These are phyloP conservation scores for Campoplex nolae DNA, from an alignment of 2,888 invertebrate species.

Conservation along the genomic window DNA sequence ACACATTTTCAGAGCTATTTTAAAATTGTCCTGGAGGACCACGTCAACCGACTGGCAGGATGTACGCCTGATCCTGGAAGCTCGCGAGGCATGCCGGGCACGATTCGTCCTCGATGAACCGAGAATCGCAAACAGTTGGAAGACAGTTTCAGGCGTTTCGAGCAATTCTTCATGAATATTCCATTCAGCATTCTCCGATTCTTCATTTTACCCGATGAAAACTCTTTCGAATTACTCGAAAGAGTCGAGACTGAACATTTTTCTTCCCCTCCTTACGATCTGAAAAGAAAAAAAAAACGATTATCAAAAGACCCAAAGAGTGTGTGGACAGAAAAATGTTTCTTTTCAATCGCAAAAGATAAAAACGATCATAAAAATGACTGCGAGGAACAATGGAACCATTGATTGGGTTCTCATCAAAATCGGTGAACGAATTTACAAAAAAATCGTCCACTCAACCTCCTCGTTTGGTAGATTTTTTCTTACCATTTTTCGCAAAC, in stretches of 20 bases:
- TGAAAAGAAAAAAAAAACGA: too few relatives aligned
- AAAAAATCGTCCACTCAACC: neutral
- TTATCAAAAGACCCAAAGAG: too few relatives aligned
- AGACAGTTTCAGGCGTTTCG: neutral
- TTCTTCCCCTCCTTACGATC: too few relatives aligned
- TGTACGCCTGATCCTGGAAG: conserved; percentile 80
- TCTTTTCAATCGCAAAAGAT: neutral
- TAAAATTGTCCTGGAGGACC: conserved; percentile 11
- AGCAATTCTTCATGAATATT: neutral
- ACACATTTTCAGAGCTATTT: conserved; percentile 70
- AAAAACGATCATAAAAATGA: neutral
- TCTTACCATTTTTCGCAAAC: too few relatives aligned
- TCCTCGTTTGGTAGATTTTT: too few relatives aligned
- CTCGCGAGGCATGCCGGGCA: conserved; percentile 80
- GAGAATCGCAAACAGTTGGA: conserved; percentile 55
- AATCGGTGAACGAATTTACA: too few relatives aligned
- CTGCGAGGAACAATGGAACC: neutral
- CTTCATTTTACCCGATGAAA: neutral
- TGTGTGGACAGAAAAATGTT: neutral
- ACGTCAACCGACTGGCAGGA: conserved; percentile 69
- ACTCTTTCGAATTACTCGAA: too few relatives aligned
- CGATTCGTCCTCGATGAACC: conserved; percentile 73
- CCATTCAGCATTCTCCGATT: neutral
- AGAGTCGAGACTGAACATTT: too few relatives aligned
- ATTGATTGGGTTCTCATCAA: neutral